These are phyloP conservation scores for Poicephalus meyeri DNA, from an alignment of 2,113 vertebrate genomes.

Conservation along the genomic window DNA sequence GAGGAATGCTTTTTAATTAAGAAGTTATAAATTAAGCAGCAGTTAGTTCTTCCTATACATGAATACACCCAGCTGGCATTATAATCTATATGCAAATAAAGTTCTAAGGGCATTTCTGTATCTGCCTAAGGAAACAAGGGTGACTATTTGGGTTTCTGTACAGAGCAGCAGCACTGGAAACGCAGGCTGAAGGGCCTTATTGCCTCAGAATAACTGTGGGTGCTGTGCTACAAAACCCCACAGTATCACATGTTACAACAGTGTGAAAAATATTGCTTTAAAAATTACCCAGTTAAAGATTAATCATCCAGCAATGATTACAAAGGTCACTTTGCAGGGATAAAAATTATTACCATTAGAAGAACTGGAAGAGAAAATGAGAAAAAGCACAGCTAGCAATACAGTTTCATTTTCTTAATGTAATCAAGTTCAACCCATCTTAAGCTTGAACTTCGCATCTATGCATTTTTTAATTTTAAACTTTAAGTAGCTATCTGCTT, in stretches of 20 bases:
- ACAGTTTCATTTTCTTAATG: not conserved
- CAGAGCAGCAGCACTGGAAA: not conserved
- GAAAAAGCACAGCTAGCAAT: not conserved
- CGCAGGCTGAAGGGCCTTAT: not conserved
- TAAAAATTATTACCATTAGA: constrained; percentile 41
- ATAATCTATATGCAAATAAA: constrained; percentile 64
- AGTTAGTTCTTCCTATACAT: constrained; percentile 14
- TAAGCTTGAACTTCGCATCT: not conserved
- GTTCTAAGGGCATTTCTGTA: constrained; percentile 35
- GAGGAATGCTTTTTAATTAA: constrained; percentile 31
- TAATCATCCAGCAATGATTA: constrained; percentile 53
- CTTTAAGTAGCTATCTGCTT: not conserved
- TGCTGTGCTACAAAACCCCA: not conserved
- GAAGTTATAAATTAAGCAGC: constrained; percentile 36
- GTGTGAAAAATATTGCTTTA: constrained; percentile 32
- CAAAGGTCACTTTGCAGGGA: constrained; percentile 53
- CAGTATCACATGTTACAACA: not conserved
- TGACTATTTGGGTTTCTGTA: not conserved
- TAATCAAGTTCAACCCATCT: not conserved
- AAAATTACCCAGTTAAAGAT: constrained; percentile 61
- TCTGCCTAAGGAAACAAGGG: constrained; percentile 2
- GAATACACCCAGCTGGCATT: not conserved
- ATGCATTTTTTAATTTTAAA: not conserved
- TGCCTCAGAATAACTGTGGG: not conserved
- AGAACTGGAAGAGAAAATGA: constrained; percentile 12